Conservation (phyloP, 2,888 invertebrate species). For the Cenopis cana region DNA sequence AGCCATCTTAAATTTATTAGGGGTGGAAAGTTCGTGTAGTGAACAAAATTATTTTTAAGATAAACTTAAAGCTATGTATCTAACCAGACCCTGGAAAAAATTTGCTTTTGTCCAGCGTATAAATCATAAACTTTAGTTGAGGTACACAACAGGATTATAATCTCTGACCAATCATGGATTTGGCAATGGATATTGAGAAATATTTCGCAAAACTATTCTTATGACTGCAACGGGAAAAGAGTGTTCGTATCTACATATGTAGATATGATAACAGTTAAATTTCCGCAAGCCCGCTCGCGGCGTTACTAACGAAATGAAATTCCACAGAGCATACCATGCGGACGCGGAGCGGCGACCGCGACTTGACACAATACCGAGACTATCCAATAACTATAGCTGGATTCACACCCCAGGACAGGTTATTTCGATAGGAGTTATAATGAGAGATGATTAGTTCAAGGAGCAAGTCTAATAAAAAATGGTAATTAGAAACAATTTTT, state of each 20-base stretch:
- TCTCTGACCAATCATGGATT: not conserved
- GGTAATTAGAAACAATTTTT: not conserved
- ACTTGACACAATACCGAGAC: constrained; percentile 56
- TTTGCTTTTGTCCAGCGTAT: too few relatives aligned
- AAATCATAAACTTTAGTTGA: too few relatives aligned
- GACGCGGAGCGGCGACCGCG: constrained; percentile 54
- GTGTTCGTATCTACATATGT: constrained; percentile 22
- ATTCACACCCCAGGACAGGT: constrained; percentile 16
- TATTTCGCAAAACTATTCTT: constrained; percentile 5
- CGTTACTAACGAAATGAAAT: constrained; percentile 81
- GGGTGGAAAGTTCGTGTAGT: too few relatives aligned
- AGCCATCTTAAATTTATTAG: too few relatives aligned
- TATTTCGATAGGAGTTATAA: not conserved
- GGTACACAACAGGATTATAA: not conserved
- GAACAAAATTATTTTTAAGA: too few relatives aligned
- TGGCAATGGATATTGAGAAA: not conserved
- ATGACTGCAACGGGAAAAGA: constrained; percentile 7
- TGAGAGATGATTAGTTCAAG: not conserved
- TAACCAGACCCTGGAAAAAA: too few relatives aligned
- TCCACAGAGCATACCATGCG: constrained; percentile 70
- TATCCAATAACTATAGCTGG: constrained; percentile 55
- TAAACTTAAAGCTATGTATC: too few relatives aligned
- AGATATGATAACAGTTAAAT: constrained; percentile 42
- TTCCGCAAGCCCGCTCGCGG: constrained; percentile 64
- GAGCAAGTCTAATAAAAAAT: not conserved